phyloP scores from a whole-genome alignment of 2,113 vertebrate species.

The Odocoileus virginianus region DNA sequence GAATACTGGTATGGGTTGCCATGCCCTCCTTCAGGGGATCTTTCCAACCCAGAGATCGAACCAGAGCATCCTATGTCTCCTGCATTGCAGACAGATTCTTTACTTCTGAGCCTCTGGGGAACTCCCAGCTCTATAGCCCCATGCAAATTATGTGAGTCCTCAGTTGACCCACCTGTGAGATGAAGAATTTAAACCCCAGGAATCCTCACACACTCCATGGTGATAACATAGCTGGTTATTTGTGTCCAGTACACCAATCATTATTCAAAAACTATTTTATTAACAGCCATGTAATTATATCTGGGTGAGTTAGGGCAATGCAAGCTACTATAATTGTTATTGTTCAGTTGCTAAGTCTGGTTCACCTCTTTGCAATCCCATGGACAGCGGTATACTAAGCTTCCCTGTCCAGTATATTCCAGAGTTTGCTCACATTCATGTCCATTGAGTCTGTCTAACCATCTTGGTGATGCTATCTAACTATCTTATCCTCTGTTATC shows the following conservation, averaged over 20 bases:
- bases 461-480: background rate
- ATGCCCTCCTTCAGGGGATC: background rate
- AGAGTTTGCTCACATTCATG: background rate
- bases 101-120: background rate
- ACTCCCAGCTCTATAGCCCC: background rate
- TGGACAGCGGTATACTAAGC: background rate
- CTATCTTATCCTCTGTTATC: background rate
- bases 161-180: background rate
- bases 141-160: background rate
- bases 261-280: background rate
- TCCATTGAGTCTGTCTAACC: background rate
- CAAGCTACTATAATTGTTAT: background rate
- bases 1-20: background rate
- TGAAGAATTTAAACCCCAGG: background rate
- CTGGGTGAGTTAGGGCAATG: background rate
- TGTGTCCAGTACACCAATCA: background rate
- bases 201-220: background rate
- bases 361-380: background rate
- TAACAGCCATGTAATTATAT: background rate
- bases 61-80: background rate
- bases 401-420: background rate
- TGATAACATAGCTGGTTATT: background rate
- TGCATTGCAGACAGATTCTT: background rate
- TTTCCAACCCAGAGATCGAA: background rate
- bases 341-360: background rate